Evolutionary conservation across 2,113 vertebrate species (phyloP).

Genomic region (Oreocharis arfaki): DNA sequence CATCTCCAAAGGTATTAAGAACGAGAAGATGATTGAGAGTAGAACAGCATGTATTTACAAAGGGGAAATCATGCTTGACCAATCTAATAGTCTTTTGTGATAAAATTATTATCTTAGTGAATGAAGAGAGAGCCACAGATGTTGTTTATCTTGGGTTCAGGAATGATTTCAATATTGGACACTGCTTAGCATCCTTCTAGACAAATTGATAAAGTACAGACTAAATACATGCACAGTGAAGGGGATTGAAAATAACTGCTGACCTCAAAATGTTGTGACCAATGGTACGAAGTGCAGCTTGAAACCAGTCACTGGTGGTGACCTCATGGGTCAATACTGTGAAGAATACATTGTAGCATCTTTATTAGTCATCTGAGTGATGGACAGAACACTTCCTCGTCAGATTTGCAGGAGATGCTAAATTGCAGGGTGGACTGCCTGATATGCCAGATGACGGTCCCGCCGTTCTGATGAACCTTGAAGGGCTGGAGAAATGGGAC

Average conservation of each 20-base stretch:
- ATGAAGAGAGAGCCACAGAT: not conserved
- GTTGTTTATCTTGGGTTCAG: not conserved
- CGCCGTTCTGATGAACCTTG: not conserved
- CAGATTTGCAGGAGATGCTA: not conserved
- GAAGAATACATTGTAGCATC: not conserved
- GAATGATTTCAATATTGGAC: not conserved
- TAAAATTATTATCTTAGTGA: not conserved
- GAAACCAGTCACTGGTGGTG: not conserved
- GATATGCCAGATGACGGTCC: not conserved
- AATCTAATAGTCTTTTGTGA: not conserved
- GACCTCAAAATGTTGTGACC: not conserved
- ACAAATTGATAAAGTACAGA: not conserved
- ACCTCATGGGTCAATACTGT: not conserved
- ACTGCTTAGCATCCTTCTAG: not conserved
- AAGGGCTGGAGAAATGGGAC: not conserved
- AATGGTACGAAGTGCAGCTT: not conserved
- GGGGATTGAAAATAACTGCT: not conserved
- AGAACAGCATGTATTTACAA: not conserved
- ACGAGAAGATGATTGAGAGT: not conserved
- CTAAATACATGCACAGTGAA: not conserved
- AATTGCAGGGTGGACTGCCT: not conserved
- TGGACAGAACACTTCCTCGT: not conserved
- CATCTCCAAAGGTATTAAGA: not conserved
- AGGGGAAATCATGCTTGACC: not conserved
- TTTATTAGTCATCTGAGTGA: not conserved